A percentile compares a stretch with the other conserved stretches of the same genome.
These are phyloP conservation scores for Chelonus insularis DNA, from an alignment of 1,140 invertebrate species.

Conservation along the genomic window DNA sequence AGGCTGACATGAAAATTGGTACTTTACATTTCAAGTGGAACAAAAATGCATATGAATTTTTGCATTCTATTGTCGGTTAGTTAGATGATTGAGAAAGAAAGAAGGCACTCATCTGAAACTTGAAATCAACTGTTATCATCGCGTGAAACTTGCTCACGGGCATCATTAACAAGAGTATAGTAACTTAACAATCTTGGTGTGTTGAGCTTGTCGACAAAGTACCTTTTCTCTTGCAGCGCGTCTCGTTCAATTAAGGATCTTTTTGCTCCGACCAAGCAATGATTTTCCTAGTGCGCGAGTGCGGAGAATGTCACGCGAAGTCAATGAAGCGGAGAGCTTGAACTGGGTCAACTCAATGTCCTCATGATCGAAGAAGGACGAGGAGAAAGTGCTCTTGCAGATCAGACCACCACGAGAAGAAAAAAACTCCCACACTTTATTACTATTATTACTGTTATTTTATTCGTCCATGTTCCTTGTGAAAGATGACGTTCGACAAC, in stretches of 20 bases:
- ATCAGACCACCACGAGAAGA: constrained; percentile 11
- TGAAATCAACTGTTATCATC: background rate
- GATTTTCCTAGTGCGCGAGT: constrained; percentile 18
- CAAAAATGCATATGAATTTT: too few species aligned
- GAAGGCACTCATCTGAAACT: too few species aligned
- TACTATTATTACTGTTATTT: constrained; percentile 28
- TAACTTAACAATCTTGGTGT: constrained; percentile 6
- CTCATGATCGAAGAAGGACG: constrained; percentile 40
- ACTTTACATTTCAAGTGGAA: too few species aligned
- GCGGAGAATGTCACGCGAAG: constrained; percentile 24
- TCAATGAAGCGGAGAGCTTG: constrained; percentile 21
- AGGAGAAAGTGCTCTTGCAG: constrained; percentile 48
- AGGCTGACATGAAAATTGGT: too few species aligned
- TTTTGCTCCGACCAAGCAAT: background rate
- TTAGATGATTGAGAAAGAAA: too few species aligned
- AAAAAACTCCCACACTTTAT: constrained; percentile 50
- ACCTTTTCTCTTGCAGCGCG: constrained; percentile 6
- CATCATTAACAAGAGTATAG: constrained; percentile 15
- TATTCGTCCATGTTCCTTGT: background rate
- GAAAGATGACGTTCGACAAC: constrained; percentile 33
- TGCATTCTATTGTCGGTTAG: too few species aligned
- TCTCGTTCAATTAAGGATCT: constrained; percentile 16
- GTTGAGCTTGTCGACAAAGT: constrained; percentile 10
- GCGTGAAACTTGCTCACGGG: background rate
- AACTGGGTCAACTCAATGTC: constrained; percentile 50